Conservation (phyloP, 2,888 invertebrate genomes). For the Plagiodera versicolora region DNA sequence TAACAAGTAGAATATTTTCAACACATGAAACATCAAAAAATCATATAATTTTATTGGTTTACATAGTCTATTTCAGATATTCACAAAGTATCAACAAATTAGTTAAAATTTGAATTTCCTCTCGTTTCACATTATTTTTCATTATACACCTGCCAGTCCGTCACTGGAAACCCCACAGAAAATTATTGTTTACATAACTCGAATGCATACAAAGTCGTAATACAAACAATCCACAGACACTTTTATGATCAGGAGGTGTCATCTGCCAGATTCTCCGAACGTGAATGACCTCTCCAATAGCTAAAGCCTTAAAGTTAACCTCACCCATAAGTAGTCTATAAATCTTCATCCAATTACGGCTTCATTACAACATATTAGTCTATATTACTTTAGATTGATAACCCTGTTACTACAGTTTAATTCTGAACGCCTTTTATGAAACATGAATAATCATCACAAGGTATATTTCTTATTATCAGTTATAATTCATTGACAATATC, state of each 20-base stretch:
- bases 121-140: too few species aligned
- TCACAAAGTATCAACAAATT: too few species aligned
- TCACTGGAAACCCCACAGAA: neutral
- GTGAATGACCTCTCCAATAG: conserved; percentile 2
- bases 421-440: neutral
- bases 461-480: too few species aligned
- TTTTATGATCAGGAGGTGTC: neutral
- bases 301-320: neutral
- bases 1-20: too few species aligned
- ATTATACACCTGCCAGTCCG: neutral
- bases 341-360: conserved; percentile 18
- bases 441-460: too few species aligned
- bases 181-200: neutral
- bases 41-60: too few species aligned
- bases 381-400: conserved; percentile 5
- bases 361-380: conserved; percentile 9
- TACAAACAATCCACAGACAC: neutral
- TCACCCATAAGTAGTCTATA: conserved; percentile 9
- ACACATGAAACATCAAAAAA: too few species aligned
- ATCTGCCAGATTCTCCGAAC: neutral
- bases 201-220: neutral
- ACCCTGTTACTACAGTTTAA: neutral
- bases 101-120: too few species aligned
- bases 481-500: too few species aligned
- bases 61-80: too few species aligned